Conservation (phyloP, 2,888 invertebrate species). For the Drosophila cracens region DNA sequence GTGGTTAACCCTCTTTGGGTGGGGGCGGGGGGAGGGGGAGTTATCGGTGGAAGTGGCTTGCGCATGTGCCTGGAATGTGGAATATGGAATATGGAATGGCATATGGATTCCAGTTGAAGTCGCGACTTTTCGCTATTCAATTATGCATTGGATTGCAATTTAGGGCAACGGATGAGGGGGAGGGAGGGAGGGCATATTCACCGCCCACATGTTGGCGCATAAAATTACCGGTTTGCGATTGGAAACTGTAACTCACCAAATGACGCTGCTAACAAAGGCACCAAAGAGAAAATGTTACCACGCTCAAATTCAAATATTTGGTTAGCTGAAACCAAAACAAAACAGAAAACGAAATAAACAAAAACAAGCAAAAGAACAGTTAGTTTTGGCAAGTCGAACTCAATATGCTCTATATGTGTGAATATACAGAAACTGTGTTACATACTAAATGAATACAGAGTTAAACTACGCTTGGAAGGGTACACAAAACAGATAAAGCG, state of each 20-base stretch:
- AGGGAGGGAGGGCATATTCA: not conserved
- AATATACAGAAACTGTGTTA: not conserved
- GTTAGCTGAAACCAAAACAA: conserved; percentile 51
- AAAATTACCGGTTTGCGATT: conserved; percentile 55
- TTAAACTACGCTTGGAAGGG: not conserved
- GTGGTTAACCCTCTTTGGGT: conserved; percentile 6
- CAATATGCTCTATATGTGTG: not conserved
- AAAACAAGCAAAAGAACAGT: not conserved
- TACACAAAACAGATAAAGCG: conserved; percentile 16
- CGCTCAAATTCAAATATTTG: conserved; percentile 61
- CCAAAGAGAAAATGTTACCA: conserved; percentile 32
- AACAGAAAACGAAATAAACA: conserved; percentile 34
- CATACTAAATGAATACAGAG: not conserved
- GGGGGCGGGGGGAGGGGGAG: not conserved
- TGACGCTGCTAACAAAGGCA: conserved; percentile 26
- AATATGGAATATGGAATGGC: conserved; percentile 1
- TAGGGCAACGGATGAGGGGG: conserved; percentile 1
- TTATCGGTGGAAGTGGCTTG: conserved; percentile 12
- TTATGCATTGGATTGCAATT: conserved; percentile 40
- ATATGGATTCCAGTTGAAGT: conserved; percentile 33
- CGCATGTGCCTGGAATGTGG: conserved; percentile 47
- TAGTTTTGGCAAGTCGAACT: not conserved
- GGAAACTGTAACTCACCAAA: conserved; percentile 45
- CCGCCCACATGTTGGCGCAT: conserved; percentile 24
- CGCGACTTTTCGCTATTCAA: conserved; percentile 33